A percentile compares a stretch with the other conserved stretches of the same genome.
Conservation (phyloP, 2,888 invertebrate genomes). For the Blera fallax region DNA sequence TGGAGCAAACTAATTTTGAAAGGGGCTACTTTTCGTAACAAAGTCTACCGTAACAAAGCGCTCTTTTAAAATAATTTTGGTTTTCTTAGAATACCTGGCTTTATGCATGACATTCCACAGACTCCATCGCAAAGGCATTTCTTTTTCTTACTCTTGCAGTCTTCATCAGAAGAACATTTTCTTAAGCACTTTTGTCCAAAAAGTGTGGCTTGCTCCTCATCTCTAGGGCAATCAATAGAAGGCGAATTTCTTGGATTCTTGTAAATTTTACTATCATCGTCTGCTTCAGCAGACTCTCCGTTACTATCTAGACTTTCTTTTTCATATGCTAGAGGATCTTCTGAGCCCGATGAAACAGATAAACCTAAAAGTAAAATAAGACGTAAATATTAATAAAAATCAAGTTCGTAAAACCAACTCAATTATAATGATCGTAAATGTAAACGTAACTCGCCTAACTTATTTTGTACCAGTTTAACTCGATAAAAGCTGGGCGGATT, state of each 20-base stretch:
- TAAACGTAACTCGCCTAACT: too few species aligned
- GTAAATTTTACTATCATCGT: constrained; percentile 91
- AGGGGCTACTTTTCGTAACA: too few species aligned
- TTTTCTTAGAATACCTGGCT: constrained; percentile 88
- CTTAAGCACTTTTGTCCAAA: constrained; percentile 94
- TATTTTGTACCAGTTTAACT: too few species aligned
- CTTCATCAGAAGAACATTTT: constrained; percentile 96
- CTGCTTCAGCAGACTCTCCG: constrained; percentile 84
- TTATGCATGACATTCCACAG: constrained; percentile 98
- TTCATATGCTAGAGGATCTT: constrained; percentile 80
- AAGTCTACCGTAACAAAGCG: too few species aligned
- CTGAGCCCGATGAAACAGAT: constrained; percentile 69
- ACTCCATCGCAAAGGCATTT: constrained; percentile 98
- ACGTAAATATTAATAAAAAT: neutral
- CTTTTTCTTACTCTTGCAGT: constrained; percentile 98
- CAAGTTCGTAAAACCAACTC: too few species aligned
- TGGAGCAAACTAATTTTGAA: too few species aligned
- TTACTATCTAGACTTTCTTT: constrained; percentile 83
- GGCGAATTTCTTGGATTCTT: constrained; percentile 95
- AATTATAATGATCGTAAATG: too few species aligned
- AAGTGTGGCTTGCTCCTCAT: constrained; percentile 92
- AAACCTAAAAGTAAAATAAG: constrained; percentile 61
- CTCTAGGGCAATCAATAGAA: constrained; percentile 91
- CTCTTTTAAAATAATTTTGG: neutral
- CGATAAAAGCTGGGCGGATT: too few species aligned